Conservation (phyloP, 2,888 invertebrate species). For the Lissonota sp. region DNA sequence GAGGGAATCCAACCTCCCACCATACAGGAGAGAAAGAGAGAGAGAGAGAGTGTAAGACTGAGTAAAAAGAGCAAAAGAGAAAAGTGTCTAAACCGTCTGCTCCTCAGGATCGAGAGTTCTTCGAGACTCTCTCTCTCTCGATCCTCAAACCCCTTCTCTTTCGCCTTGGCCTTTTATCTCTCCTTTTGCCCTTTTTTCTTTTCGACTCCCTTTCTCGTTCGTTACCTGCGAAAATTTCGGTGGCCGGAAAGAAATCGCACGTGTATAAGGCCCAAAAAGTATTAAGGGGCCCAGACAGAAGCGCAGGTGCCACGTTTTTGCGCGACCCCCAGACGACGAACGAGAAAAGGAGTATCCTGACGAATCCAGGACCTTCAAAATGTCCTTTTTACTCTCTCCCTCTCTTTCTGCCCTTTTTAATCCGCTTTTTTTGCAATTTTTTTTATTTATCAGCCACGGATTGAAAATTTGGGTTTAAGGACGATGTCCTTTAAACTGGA, state of each 20-base stretch:
- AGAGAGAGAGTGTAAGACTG: slow-evolving; percentile 16
- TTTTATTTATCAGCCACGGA: too few relatives aligned
- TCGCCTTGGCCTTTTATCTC: slow-evolving; percentile 39
- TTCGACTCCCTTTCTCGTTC: slow-evolving; percentile 43
- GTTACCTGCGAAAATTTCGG: slow-evolving; percentile 26
- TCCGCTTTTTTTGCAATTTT: too few relatives aligned
- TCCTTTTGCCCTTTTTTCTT: slow-evolving; percentile 39
- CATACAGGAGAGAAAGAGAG: slow-evolving; percentile 40
- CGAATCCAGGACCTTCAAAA: too few relatives aligned
- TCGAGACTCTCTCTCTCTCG: slow-evolving; percentile 29
- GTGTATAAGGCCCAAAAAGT: background rate
- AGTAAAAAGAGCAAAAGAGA: slow-evolving; percentile 14
- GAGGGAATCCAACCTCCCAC: slow-evolving; percentile 57
- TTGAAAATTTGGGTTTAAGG: too few relatives aligned
- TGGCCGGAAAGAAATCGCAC: slow-evolving; percentile 28
- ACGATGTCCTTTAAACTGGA: too few relatives aligned
- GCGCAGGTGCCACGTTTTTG: slow-evolving; percentile 59
- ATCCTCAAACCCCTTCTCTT: slow-evolving; percentile 21
- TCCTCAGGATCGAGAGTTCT: slow-evolving; percentile 28
- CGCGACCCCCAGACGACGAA: slow-evolving; percentile 24
- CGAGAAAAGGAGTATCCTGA: too few relatives aligned
- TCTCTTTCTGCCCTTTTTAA: too few relatives aligned
- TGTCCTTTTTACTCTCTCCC: too few relatives aligned
- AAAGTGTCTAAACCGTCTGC: slow-evolving; percentile 18
- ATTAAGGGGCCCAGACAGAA: slow-evolving; percentile 26